A percentile compares a stretch with the other conserved stretches of the same genome.
These are phyloP conservation scores for Keiferia lycopersicella DNA, from an alignment of 2,888 invertebrate species.

Conservation along the genomic window DNA sequence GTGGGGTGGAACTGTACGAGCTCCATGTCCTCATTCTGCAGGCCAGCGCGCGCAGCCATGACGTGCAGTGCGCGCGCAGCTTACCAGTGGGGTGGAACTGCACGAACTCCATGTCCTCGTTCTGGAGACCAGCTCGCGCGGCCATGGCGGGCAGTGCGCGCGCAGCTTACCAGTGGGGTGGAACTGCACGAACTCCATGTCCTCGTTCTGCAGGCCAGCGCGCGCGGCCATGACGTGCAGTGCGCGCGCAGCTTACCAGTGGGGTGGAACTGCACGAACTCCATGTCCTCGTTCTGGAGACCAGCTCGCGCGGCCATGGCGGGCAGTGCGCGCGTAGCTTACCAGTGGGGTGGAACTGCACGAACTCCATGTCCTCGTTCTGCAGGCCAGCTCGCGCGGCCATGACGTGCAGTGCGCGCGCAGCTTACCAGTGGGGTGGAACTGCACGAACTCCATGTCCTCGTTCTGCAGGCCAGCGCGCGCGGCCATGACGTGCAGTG, in stretches of 20 bases:
- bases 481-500: conserved; percentile 93
- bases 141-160: conserved; percentile 72
- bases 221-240: conserved; percentile 97
- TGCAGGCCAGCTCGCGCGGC: conserved; percentile 95
- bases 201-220: conserved; percentile 96
- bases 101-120: conserved; percentile 98
- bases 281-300: no score
- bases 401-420: no score
- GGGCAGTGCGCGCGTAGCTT: no score
- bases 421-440: conserved; percentile 98
- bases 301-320: no score
- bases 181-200: conserved; percentile 99
- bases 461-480: conserved; percentile 97
- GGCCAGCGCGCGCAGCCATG: no score
- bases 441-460: conserved; percentile 99
- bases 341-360: conserved; percentile 96
- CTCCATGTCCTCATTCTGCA: no score
- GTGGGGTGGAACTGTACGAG: no score
- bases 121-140: conserved; percentile 94
- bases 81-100: conserved; percentile 99
- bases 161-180: conserved; percentile 90
- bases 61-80: conserved; percentile 5
- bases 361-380: conserved; percentile 98
- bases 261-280: no score
- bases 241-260: no score